Evolutionary conservation across 2,113 vertebrate genomes (phyloP), one percentile per base, ranked within the genome.

Genomic region (Erythrocercus mccallii): DNA sequence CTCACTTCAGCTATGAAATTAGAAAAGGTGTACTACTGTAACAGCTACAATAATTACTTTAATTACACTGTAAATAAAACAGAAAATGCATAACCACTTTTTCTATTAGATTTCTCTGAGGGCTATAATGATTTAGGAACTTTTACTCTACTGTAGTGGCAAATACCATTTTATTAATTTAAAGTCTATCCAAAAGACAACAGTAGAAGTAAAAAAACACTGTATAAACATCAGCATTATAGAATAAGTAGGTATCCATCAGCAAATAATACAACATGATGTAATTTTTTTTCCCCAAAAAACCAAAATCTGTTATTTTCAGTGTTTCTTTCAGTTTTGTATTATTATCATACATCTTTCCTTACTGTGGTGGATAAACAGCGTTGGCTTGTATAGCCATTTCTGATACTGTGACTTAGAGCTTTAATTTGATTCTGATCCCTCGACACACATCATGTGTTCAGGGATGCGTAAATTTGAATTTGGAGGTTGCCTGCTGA

Each of bases 391-490:
- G 58, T 96, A 92, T 94, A 96, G 96, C 89, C 48, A 74, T 90
- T 95, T 81, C 89, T 96, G 95, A 96, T 97, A 64, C 60, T 47
- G 82, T 9, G 91, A 94, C 92, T 98, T 97, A 97, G 91, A 94
- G 79, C 90, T 97, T 96, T 98, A 97, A 98, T 98, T 98, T 97
- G 97, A 97, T 97, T 98, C 96, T 97, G 96, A 98, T 98, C 97
- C 96, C 82, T 97, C 31, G 27, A 92, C 60, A 90, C 62, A 79
- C 82, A 93, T 84, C 65, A 28, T 92, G 66, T 94, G 81, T 91
- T 96, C 81, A 85, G 89, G 64, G 87, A 89, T 94, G 92, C 88
- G 69, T 94, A 86, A 96, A 97, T 98, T 97, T 96, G 91, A 96
- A 97, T 96, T 83, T 93, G 44, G 78, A 97, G 70, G 64, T 94